Evolutionary conservation across 2,888 invertebrate genomes (phyloP), one percentile per base, ranked within the genome.

Genomic region (Drosophila nigritarsus): DNA sequence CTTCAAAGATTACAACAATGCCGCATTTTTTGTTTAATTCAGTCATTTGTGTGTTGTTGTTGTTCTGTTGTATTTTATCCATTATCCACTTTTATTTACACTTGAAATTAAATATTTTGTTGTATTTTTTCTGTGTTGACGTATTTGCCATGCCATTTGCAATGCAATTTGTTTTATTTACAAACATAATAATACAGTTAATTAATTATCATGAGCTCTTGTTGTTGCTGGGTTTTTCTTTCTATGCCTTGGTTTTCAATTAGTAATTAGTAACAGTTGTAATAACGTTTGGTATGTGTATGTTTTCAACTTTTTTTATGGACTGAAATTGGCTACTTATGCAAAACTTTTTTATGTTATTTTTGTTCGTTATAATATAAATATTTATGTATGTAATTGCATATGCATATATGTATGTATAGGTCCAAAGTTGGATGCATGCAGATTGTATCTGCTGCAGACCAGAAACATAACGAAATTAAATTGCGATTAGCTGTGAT

Each of bases 241-340:
- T 45, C n/a, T 65, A 56, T 61, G 42, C 58, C 30, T 77, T 71
- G 54, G 65, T 67, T 65, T 85, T 86, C 61, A 80, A 85, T 80
- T 83, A 69, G 80, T 71, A 86, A 86, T 77, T 82, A 74, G 82
- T 84, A 87, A 87, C 90, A 87, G 79, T 87, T 80, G 75, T 73
- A 71, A 74, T 81, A 83, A 80, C 71, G 64, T 61, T 87, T 82
- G 79, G 69, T 70, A 50, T 49, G 54, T 56, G 53, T 67, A 18
- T 75, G 24, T 61, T 49, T 51, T 61, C 7, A 45, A 51, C 38
- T 50, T 50, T 13, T 58, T 56, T 55, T 79, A 80, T 87, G 88
- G 80, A 89, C 88, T 83, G 68, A 85, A 87, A 87, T 87, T 89
- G 80, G 80, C 90, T 89, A 85, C 80, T 85, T 89, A 85, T 87